Evolutionary conservation across 2,113 vertebrate species (phyloP).

Genomic region (Nesogale talazaci): DNA sequence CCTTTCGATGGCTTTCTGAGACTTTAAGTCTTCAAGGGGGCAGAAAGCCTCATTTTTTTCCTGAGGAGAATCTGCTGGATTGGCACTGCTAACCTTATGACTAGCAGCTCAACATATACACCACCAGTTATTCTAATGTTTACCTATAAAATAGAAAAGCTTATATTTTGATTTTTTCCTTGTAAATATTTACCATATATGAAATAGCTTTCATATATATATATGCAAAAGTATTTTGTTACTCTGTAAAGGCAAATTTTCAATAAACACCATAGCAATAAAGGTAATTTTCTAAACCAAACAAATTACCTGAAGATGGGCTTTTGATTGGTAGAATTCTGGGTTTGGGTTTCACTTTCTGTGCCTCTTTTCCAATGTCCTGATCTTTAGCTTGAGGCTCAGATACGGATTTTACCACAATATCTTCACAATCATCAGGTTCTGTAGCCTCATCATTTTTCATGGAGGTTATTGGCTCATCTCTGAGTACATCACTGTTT

Average conservation of each 20-base stretch:
- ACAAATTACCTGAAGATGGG: conserved; percentile 84
- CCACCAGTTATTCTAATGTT: background rate
- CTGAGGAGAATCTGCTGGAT: too few relatives aligned
- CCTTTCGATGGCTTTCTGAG: too few relatives aligned
- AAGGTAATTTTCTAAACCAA: background rate
- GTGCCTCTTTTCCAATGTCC: conserved; percentile 36
- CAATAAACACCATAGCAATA: background rate
- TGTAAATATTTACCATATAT: background rate
- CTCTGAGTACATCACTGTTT: background rate
- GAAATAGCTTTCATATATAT: background rate
- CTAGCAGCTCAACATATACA: too few relatives aligned
- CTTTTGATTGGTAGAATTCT: conserved; percentile 75
- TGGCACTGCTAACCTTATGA: too few relatives aligned
- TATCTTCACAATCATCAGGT: background rate
- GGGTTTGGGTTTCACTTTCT: conserved; percentile 77
- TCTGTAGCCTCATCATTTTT: background rate
- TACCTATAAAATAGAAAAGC: background rate
- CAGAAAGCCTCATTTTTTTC: too few relatives aligned
- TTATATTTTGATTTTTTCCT: background rate
- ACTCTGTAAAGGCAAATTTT: conserved; percentile 14
- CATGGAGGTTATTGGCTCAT: background rate
- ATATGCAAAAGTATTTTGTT: background rate
- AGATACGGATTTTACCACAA: background rate
- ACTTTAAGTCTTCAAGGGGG: too few relatives aligned
- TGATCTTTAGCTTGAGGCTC: conserved; percentile 55